These are phyloP conservation scores for Dendrocincla fuliginosa DNA, from an alignment of 2,797 vertebrate genomes.

Conservation along the genomic window DNA sequence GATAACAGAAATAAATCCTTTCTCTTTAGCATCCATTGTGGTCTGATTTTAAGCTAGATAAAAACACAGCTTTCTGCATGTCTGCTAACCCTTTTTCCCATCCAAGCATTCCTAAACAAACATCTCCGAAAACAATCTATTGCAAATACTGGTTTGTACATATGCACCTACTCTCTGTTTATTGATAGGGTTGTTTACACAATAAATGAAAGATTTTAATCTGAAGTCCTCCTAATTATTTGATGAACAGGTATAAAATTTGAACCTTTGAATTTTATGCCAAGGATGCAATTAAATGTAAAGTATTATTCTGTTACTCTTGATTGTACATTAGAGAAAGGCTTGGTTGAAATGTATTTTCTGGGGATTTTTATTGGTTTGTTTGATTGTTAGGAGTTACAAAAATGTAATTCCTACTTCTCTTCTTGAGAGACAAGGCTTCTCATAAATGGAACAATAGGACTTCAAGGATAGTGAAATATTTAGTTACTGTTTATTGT, in stretches of 20 bases:
- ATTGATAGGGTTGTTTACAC: not conserved
- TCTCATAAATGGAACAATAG: constrained; percentile 8
- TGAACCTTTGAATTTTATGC: not conserved
- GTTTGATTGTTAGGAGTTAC: not conserved
- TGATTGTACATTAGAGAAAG: not conserved
- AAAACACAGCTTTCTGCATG: not conserved
- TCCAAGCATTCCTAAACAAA: not conserved
- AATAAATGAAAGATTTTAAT: not conserved
- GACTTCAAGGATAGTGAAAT: constrained; percentile 15
- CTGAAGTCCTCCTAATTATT: not conserved
- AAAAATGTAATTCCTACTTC: not conserved
- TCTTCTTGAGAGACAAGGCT: not conserved
- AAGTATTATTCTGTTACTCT: not conserved
- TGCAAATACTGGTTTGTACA: not conserved
- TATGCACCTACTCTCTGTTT: not conserved
- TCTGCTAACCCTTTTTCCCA: not conserved
- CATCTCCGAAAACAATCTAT: not conserved
- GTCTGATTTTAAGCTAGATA: not conserved
- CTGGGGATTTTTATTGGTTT: not conserved
- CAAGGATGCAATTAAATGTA: not conserved
- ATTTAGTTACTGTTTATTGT: constrained; percentile 25
- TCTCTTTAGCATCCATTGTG: not conserved
- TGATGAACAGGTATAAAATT: not conserved
- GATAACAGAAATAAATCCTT: not conserved
- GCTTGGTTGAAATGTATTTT: not conserved